These are phyloP conservation scores for Drosophila kanapiae DNA, from an alignment of 1,140 invertebrate species.

Conservation along the genomic window DNA sequence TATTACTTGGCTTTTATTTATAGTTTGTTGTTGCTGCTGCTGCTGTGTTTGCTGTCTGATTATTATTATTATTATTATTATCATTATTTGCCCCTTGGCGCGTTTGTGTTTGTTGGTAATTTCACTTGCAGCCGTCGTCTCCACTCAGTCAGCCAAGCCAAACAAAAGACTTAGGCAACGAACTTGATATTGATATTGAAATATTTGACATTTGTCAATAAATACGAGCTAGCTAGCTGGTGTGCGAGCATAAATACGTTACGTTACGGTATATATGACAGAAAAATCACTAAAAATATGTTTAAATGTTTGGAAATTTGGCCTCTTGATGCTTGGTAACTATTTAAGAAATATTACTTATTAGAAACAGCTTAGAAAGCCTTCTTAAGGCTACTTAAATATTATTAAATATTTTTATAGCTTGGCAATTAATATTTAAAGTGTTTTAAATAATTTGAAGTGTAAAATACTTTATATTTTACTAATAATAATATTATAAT, in stretches of 20 bases:
- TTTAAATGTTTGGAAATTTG: neutral
- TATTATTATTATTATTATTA: conserved; percentile 31
- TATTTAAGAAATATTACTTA: no score
- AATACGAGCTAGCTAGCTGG: neutral
- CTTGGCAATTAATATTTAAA: no score
- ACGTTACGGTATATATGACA: neutral
- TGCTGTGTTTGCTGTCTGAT: conserved; percentile 5
- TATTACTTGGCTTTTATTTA: conserved; percentile 51
- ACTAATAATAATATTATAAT: no score
- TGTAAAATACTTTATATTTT: no score
- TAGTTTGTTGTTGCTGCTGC: conserved; percentile 33
- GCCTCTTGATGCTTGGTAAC: neutral
- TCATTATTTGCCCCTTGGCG: conserved; percentile 20
- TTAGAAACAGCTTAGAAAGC: no score
- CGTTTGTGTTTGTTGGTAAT: conserved; percentile 44
- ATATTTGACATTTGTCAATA: conserved; percentile 59
- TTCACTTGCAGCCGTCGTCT: conserved; percentile 32
- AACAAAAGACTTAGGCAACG: conserved; percentile 82
- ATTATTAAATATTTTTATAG: no score
- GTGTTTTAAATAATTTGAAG: no score
- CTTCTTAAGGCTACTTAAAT: no score
- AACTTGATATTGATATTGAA: conserved; percentile 84
- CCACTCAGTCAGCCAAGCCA: conserved; percentile 2
- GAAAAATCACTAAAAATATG: neutral
- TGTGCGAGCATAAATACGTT: neutral